Base-by-base conservation (phyloP, 2,888 invertebrate species). In the Xylocampa areola region DNA sequence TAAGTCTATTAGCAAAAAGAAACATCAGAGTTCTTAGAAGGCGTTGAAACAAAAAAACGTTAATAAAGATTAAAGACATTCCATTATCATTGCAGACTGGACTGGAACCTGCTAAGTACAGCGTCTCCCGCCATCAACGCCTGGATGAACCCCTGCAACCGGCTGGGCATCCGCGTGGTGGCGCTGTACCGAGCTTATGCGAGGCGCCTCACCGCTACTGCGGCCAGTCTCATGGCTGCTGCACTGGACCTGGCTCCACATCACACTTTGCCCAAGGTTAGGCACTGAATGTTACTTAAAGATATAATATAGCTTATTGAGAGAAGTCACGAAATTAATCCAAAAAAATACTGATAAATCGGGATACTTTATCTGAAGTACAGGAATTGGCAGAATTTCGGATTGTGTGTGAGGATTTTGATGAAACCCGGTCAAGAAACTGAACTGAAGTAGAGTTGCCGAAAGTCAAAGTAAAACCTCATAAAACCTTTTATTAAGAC, bases 51-150 rank as follows among this genome's bases (percentile, higher is more conserved):
- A 16, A 33, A 33, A 16, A 33, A 4, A 4, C 1, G 8, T 21
- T 6, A 6, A 6, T 21, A 6, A 4, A 21, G 21, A 21, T 2
- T 21, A 1, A 7, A 8, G 4, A 2, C 2, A 16, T 4, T 35
- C 17, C 3, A 10, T 25, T 6, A 1, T 17, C 16, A n/a, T 51
- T 72, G 5, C 81, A 96, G 98, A 76, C 92, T 98, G 77, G 99
- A 99, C 89, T 99, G 99, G 99, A 99, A 99, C 92, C 92, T 99
- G 50, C 90, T 99, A 47, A 98, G 98, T 84, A 99, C 99, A 1
- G 98, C 98, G 4, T 98, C 98, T 0, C 99, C 99, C 0, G 98
- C 98, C 0, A 99, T 99, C 76, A 98, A 98, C 82, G 98, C 99
- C 0, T 99, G 99, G 99, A 97, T 99, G 96, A 98, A 98, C 94